Evolutionary conservation across 2,888 invertebrate genomes (phyloP).

Genomic region (Synanthedon vespiformis): DNA sequence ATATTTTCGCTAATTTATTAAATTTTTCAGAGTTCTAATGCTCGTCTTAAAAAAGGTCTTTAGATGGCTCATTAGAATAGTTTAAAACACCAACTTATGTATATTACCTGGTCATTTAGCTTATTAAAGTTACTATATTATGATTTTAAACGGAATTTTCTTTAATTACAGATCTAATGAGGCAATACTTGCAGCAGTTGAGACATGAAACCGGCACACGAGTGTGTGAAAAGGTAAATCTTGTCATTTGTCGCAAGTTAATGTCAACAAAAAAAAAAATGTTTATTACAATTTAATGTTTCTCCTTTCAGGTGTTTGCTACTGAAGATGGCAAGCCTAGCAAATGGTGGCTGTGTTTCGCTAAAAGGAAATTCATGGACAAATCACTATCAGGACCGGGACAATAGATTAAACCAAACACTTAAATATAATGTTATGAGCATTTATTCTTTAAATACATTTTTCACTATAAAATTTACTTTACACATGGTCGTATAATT

Average conservation of each 20-base stretch:
- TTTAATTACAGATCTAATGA: constrained; percentile 81
- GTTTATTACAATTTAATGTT: background rate
- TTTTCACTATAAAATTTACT: background rate
- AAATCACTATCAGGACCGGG: constrained; percentile 94
- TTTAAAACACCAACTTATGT: too few relatives aligned
- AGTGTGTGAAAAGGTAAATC: constrained; percentile 84
- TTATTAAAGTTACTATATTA: too few relatives aligned
- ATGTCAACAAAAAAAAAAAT: too few relatives aligned
- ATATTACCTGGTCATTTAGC: too few relatives aligned
- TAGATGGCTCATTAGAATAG: too few relatives aligned
- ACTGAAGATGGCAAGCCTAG: constrained; percentile 94
- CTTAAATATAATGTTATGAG: constrained; percentile 3
- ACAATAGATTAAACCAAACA: constrained; percentile 58
- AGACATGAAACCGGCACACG: constrained; percentile 95
- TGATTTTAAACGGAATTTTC: background rate
- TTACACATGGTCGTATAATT: too few relatives aligned
- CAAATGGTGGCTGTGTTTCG: constrained; percentile 99
- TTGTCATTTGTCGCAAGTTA: too few relatives aligned
- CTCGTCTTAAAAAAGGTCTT: too few relatives aligned
- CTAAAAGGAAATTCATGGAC: constrained; percentile 99
- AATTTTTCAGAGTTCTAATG: too few relatives aligned
- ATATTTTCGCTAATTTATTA: too few relatives aligned
- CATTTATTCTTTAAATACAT: constrained; percentile 11
- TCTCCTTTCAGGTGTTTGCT: constrained; percentile 73
- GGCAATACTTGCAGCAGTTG: constrained; percentile 92